Percentiles rank a stretch among this genome's conserved stretches.
phyloP scores from a whole-genome alignment of 2,797 vertebrate species.

The Erethizon dorsatum region DNA sequence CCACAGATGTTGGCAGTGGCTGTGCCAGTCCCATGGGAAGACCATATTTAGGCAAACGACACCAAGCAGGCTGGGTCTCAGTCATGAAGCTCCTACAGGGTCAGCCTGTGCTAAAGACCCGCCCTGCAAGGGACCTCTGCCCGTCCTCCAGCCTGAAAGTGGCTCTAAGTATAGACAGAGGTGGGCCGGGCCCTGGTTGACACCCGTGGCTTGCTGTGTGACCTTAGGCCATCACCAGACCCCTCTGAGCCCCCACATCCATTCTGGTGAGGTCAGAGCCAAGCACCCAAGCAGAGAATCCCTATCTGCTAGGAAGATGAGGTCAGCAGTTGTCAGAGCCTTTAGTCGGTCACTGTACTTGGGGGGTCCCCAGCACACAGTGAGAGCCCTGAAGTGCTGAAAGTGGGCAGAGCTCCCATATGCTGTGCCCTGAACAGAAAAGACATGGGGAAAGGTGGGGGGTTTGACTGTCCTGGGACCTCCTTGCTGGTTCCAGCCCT shows the following conservation, averaged over 20 bases:
- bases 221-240: background rate
- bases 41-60: slow-evolving; percentile 27
- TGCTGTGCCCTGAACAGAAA: background rate
- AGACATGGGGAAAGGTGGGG: background rate
- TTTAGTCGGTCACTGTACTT: accelerated
- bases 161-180: background rate
- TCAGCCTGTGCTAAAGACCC: background rate
- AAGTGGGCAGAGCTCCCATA: background rate
- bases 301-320: background rate
- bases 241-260: accelerated
- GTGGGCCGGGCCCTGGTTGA: background rate
- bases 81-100: accelerated
- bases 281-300: background rate
- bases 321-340: background rate
- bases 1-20: slow-evolving; percentile 69
- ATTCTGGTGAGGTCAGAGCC: accelerated
- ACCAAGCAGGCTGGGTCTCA: background rate
- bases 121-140: background rate
- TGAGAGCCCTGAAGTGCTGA: background rate
- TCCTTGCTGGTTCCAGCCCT: background rate
- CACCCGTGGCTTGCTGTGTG: accelerated
- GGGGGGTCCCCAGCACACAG: background rate
- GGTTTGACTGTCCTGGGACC: background rate
- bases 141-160: background rate
- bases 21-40: background rate